A percentile compares a stretch with the other conserved stretches of the same genome.
Evolutionary conservation across 2,888 invertebrate species (phyloP).

Genomic region (Unio delphinus): DNA sequence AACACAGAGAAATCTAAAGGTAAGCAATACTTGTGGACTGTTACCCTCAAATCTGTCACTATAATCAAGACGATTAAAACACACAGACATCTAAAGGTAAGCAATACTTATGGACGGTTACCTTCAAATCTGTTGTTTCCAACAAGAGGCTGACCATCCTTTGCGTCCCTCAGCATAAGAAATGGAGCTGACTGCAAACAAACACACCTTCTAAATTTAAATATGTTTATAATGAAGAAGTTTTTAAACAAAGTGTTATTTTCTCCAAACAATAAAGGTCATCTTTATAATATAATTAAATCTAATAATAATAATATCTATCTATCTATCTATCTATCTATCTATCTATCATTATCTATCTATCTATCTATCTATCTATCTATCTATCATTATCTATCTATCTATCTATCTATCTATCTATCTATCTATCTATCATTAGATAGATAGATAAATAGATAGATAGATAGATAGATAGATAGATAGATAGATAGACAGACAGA

Average conservation of each 20-base stretch:
- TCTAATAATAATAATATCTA: no score
- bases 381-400: no score
- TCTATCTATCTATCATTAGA: no score
- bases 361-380: no score
- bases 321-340: no score
- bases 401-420: no score
- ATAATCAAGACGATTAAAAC: background rate
- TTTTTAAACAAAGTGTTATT: background rate
- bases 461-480: no score
- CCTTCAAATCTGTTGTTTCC: slow-evolving; percentile 48
- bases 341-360: no score
- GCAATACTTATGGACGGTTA: slow-evolving; percentile 9
- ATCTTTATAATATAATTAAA: no score
- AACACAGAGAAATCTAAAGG: background rate
- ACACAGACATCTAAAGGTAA: background rate
- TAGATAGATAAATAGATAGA: no score
- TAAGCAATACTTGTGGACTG: background rate
- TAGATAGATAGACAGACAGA: no score
- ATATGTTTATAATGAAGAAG: background rate
- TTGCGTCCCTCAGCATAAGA: slow-evolving; percentile 35
- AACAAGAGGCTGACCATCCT: slow-evolving; percentile 26
- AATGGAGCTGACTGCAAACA: slow-evolving; percentile 43
- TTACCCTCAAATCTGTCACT: slow-evolving; percentile 38
- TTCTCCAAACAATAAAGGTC: no score
- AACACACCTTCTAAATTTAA: background rate